Base-by-base conservation (phyloP, 2,113 vertebrate genomes). In the Taurulus bubalis region DNA sequence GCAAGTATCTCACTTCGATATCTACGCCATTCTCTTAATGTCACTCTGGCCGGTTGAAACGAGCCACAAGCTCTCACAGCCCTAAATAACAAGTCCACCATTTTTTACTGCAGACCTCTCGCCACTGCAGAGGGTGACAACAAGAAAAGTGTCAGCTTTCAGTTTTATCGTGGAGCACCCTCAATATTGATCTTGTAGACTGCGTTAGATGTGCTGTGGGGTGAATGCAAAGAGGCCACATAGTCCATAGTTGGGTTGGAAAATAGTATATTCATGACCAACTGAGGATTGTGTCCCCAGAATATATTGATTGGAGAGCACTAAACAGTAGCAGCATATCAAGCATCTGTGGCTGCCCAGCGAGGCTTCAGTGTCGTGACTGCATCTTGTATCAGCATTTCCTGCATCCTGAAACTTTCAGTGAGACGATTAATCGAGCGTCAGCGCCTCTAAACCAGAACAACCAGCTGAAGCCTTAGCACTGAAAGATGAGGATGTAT, bases 101-200 rank as follows among this genome's bases (percentile, higher is more conserved):
- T 56, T 77, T n/a, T 80, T 82, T 6, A 59, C 72, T 80, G 83
- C 56, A 30, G 49, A 66, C 34, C 59, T 85, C 60, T 63, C 16
- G 10, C 30, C 59, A 56, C 73, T 77, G 79, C 79, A 73, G 82
- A 78, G 58, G 64, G 71, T 30, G 72, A 36, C 59, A 38, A 45
- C 26, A 16, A 28, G 18, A 32, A 65, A 72, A 59, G 67, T 59
- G 75, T 47, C 64, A 36, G 49, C 22, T 72, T 72, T 73, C 51
- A 51, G 14, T 80, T 80, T 38, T 4, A 32, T 32, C 11, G 45
- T 4, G 12, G 30, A 47, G 28, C 73, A 42, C 28, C 72, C 24
- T 74, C 69, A 32, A 51, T 51, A 59, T 20, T 66, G 8, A 67
- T 26, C 49, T 18, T 30, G 16, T 30, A 8, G 12, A 51, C 45